These are phyloP conservation scores for Brachionichthys hirsutus DNA, from an alignment of 2,113 vertebrate genomes.

Conservation along the genomic window DNA sequence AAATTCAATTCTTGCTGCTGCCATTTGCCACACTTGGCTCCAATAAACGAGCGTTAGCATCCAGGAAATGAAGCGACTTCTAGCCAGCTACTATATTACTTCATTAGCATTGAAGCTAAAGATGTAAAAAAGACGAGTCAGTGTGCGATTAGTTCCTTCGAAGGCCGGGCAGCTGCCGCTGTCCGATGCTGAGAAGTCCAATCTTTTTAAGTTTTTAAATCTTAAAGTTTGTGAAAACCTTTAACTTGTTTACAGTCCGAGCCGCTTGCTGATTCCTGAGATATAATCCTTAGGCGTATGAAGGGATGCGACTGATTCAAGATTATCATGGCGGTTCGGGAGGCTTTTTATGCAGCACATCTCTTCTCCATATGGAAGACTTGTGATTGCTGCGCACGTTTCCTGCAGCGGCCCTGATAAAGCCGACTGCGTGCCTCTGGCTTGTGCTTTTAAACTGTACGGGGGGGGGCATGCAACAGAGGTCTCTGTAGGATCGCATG, in stretches of 20 bases:
- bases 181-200: too few relatives aligned
- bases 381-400: constrained; percentile 26
- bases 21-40: too few relatives aligned
- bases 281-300: background rate
- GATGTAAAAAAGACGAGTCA: background rate
- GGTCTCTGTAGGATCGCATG: constrained; percentile 31
- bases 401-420: constrained; percentile 40
- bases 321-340: constrained; percentile 11
- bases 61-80: background rate
- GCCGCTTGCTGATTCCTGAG: background rate
- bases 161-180: background rate
- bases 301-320: constrained; percentile 12
- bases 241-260: background rate
- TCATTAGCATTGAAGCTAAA: background rate
- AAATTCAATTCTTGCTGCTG: too few relatives aligned
- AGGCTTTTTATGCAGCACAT: constrained; percentile 1
- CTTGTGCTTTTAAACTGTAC: constrained; percentile 19
- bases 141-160: background rate
- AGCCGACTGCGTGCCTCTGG: constrained; percentile 39
- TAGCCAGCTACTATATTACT: background rate
- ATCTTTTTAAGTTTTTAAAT: background rate
- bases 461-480: constrained; percentile 18
- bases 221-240: constrained; percentile 3
- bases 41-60: too few relatives aligned
- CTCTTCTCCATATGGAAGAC: constrained; percentile 29